These are phyloP conservation scores for Branchinecta lynchi DNA, from an alignment of 1,140 invertebrate species.

Conservation along the genomic window DNA sequence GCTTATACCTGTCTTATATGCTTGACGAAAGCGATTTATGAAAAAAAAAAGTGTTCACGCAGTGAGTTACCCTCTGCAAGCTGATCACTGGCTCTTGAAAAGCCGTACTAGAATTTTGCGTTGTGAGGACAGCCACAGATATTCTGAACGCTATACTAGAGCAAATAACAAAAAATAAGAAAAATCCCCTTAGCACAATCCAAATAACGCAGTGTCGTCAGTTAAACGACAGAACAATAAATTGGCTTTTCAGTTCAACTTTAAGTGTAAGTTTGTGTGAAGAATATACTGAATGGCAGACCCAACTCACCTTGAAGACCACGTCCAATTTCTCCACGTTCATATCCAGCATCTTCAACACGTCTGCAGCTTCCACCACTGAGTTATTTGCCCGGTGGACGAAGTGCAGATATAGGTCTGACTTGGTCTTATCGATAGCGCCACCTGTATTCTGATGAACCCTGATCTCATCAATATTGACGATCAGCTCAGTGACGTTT, in stretches of 20 bases:
- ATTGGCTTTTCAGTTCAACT: no score
- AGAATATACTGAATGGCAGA: background rate
- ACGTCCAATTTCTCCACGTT: conserved; percentile 75
- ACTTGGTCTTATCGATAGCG: conserved; percentile 81
- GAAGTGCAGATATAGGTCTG: conserved; percentile 82
- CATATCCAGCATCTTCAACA: conserved; percentile 67
- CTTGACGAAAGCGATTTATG: no score
- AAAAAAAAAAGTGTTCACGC: no score
- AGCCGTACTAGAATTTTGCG: no score
- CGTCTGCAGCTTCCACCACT: conserved; percentile 69
- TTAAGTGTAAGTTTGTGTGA: background rate
- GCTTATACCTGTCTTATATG: no score
- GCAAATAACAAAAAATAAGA: background rate
- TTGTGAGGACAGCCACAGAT: background rate
- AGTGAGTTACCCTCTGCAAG: no score
- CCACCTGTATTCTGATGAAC: conserved; percentile 83
- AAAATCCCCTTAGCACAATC: background rate
- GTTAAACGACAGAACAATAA: background rate
- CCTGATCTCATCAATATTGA: conserved; percentile 82
- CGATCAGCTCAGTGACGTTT: conserved; percentile 73
- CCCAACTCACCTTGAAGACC: conserved; percentile 55
- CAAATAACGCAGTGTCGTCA: background rate
- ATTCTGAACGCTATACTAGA: background rate
- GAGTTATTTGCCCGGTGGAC: conserved; percentile 77
- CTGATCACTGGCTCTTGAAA: no score